Conservation (phyloP, 2,888 invertebrate species). For the Parthenolecanium corni region DNA sequence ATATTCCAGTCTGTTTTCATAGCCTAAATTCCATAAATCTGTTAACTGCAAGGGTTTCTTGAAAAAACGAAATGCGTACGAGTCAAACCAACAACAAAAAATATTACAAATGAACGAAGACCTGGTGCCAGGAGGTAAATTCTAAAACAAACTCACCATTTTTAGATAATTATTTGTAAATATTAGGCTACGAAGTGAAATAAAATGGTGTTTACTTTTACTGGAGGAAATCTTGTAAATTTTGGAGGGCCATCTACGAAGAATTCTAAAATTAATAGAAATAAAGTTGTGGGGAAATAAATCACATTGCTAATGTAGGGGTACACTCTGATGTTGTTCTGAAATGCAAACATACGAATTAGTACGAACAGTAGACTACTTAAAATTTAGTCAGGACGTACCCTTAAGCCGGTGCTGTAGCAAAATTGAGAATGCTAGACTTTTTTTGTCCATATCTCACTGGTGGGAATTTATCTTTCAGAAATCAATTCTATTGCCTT, state of each 20-base stretch:
- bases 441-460: no score
- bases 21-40: slow-evolving; percentile 87
- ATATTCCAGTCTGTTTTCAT: slow-evolving; percentile 63
- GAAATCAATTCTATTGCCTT: no score
- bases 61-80: slow-evolving; percentile 72
- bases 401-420: no score
- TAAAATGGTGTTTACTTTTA: slow-evolving; percentile 46
- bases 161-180: background rate
- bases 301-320: slow-evolving; percentile 65
- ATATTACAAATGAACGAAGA: slow-evolving; percentile 77
- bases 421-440: no score
- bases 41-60: slow-evolving; percentile 63
- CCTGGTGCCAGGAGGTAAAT: slow-evolving; percentile 73
- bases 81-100: slow-evolving; percentile 84
- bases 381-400: no score
- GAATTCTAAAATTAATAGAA: slow-evolving; percentile 65
- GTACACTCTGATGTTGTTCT: slow-evolving; percentile 2
- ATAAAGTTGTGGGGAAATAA: slow-evolving; percentile 57
- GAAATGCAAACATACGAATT: background rate
- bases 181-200: background rate
- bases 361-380: background rate
- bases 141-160: slow-evolving; percentile 43
- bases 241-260: slow-evolving; percentile 63
- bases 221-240: slow-evolving; percentile 55
- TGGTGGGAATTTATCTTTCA: no score